Percentiles rank a stretch among this genome's conserved stretches.
These are phyloP conservation scores for Dendroctonus ponderosae DNA, from an alignment of 1,140 invertebrate genomes.

Conservation along the genomic window DNA sequence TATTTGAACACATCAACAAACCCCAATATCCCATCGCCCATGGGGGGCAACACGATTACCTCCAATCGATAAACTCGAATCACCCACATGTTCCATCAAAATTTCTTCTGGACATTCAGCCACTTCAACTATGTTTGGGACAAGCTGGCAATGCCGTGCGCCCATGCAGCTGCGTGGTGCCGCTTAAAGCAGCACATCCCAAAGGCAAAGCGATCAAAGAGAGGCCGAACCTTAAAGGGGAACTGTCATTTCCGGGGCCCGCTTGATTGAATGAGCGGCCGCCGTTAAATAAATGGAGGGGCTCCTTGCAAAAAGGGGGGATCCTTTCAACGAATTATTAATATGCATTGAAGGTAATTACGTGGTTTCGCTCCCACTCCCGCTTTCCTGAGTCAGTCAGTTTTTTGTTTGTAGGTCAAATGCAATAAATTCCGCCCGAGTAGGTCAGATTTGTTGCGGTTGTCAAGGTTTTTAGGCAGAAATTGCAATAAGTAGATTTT, in stretches of 20 bases:
- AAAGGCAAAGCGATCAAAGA: slow-evolving; percentile 7
- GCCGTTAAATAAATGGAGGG: slow-evolving; percentile 24
- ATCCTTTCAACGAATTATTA: slow-evolving; percentile 4
- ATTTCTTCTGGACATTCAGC: too few relatives aligned
- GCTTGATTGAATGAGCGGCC: slow-evolving; percentile 25
- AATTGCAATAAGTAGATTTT: neutral
- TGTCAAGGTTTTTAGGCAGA: slow-evolving; percentile 6
- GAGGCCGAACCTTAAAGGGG: slow-evolving; percentile 20
- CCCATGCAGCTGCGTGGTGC: neutral
- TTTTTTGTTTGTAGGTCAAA: slow-evolving; percentile 17
- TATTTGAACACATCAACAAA: too few relatives aligned
- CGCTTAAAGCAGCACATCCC: slow-evolving; percentile 25
- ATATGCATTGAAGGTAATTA: slow-evolving; percentile 24
- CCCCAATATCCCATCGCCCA: too few relatives aligned
- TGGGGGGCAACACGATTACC: too few relatives aligned
- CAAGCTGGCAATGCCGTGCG: slow-evolving; percentile 26
- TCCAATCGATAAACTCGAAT: too few relatives aligned
- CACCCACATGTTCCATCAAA: too few relatives aligned
- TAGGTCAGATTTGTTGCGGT: slow-evolving; percentile 8
- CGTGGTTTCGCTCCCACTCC: neutral
- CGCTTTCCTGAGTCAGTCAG: slow-evolving; percentile 6
- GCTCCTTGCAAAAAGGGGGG: slow-evolving; percentile 7
- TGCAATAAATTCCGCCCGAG: slow-evolving; percentile 2
- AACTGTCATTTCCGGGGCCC: slow-evolving; percentile 4
- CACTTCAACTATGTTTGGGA: too few relatives aligned